These are phyloP conservation scores for Adineta ricciae DNA, from an alignment of 2,888 invertebrate genomes.

Conservation along the genomic window DNA sequence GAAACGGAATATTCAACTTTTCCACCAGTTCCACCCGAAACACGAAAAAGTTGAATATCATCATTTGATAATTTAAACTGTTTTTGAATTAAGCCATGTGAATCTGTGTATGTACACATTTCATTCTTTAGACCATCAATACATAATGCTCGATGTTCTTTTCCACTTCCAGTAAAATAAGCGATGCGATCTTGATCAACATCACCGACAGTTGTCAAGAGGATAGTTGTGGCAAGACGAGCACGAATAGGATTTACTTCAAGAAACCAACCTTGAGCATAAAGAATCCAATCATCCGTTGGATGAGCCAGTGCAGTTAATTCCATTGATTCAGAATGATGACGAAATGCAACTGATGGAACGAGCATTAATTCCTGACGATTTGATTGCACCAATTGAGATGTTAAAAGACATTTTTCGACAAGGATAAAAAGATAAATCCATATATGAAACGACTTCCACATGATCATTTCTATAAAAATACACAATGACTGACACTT, in stretches of 20 bases:
- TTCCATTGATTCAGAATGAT: not conserved
- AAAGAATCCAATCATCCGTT: conserved; percentile 8
- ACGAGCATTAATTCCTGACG: not conserved
- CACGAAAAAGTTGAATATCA: not conserved
- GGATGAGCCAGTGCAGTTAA: not conserved
- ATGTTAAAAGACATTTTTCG: not conserved
- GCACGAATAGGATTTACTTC: not conserved
- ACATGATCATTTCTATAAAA: not conserved
- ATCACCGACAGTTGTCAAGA: not conserved
- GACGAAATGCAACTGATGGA: not conserved
- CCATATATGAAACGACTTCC: not conserved
- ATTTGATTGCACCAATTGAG: not conserved
- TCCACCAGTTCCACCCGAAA: not conserved
- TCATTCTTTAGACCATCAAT: not conserved
- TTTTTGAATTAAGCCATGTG: not conserved
- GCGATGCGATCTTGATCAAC: not conserved
- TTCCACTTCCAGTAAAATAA: not conserved
- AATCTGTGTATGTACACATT: not conserved
- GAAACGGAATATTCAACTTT: not conserved
- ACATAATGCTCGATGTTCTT: not conserved
- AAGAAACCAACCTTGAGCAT: conserved; percentile 1
- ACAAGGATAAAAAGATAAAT: not conserved
- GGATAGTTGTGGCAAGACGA: not conserved
- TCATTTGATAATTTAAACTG: not conserved
- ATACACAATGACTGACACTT: not conserved